phyloP scores from a whole-genome alignment of 2,113 vertebrate genomes.

The Chlorodrepanis virens region DNA sequence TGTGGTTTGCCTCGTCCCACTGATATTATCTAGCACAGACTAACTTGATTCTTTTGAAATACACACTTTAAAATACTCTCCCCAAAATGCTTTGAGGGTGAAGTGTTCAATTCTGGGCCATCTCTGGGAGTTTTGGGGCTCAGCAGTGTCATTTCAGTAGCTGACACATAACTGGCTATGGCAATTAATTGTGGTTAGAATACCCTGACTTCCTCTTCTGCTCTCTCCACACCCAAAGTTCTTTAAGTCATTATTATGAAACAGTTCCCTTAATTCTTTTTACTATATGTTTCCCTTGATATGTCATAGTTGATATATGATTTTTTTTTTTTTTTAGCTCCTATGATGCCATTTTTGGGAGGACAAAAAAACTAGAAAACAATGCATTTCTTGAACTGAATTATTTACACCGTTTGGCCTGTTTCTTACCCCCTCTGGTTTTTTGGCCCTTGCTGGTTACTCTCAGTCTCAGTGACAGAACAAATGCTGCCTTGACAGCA shows the following conservation, averaged over 20 bases:
- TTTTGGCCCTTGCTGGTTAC: background rate
- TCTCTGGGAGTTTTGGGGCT: background rate
- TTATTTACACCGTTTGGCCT: background rate
- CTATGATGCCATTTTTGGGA: background rate
- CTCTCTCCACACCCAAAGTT: background rate
- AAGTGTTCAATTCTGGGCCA: accelerated
- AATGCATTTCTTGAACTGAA: background rate
- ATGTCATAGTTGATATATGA: background rate
- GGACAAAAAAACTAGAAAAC: background rate
- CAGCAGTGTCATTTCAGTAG: background rate
- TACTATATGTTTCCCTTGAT: background rate
- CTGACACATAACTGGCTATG: background rate
- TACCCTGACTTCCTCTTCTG: background rate
- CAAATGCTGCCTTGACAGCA: background rate
- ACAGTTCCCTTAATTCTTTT: background rate
- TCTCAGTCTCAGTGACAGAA: background rate
- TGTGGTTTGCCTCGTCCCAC: background rate
- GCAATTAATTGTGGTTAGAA: background rate
- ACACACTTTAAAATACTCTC: background rate
- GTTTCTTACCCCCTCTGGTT: background rate
- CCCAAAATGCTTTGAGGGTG: background rate
- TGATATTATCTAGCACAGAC: background rate
- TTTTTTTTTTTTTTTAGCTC: background rate
- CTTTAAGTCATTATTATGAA: background rate
- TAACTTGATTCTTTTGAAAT: background rate